Conservation (phyloP, 2,888 invertebrate species). For the Diabrotica balteata region DNA sequence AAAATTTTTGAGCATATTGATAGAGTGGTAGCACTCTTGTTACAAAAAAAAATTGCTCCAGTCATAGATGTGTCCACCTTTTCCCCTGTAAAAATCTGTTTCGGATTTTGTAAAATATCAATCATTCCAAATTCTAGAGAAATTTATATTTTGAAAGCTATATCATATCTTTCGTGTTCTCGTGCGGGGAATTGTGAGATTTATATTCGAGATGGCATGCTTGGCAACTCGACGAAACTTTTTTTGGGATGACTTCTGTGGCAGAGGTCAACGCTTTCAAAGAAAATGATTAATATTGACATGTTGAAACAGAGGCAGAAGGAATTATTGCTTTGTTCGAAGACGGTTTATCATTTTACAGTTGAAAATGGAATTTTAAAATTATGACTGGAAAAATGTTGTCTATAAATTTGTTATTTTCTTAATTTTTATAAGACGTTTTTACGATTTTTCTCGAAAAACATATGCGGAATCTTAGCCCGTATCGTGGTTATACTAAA, state of each 20-base stretch:
- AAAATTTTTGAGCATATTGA: too few relatives aligned
- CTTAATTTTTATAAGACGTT: too few relatives aligned
- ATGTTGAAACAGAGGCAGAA: not conserved
- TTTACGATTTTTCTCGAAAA: too few relatives aligned
- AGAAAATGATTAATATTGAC: constrained; percentile 1
- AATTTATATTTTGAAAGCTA: not conserved
- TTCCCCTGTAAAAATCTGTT: not conserved
- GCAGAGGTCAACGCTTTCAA: not conserved
- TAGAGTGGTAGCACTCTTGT: too few relatives aligned
- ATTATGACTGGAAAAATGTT: too few relatives aligned
- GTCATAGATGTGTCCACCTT: not conserved
- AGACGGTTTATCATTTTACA: too few relatives aligned
- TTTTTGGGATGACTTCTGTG: not conserved
- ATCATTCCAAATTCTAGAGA: not conserved
- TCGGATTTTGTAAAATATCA: not conserved
- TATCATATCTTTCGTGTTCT: not conserved
- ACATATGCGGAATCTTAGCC: too few relatives aligned
- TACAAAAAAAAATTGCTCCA: too few relatives aligned
- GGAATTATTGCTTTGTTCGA: too few relatives aligned
- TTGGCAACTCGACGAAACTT: not conserved
- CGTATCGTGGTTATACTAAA: too few relatives aligned
- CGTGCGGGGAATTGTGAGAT: not conserved
- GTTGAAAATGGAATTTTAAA: too few relatives aligned
- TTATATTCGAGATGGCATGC: not conserved
- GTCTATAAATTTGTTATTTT: too few relatives aligned